Evolutionary conservation across 2,113 vertebrate species (phyloP).

Genomic region (Malurus elegans): DNA sequence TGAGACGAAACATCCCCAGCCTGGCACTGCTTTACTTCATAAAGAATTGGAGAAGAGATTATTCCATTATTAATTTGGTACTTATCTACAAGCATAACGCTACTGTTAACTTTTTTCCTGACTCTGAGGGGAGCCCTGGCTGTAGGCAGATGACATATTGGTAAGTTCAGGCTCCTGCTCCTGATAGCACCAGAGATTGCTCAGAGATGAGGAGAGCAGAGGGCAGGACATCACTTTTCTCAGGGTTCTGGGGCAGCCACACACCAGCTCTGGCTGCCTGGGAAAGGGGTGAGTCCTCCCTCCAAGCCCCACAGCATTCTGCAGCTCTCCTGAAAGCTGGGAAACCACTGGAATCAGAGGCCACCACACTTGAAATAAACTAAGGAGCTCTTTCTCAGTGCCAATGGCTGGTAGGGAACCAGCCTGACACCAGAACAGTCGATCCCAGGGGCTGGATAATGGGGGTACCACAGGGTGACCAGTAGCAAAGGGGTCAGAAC

Average conservation of each 20-base stretch:
- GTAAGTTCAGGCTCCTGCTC: background rate
- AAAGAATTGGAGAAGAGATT: background rate
- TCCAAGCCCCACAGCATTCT: fast-evolving
- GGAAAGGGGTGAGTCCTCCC: background rate
- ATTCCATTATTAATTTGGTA: background rate
- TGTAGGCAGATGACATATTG: background rate
- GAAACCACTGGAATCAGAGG: background rate
- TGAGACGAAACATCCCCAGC: background rate
- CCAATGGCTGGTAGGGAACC: fast-evolving
- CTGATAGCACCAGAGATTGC: fast-evolving
- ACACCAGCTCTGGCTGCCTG: background rate
- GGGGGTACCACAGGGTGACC: background rate
- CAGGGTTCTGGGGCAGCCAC: background rate
- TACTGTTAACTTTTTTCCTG: background rate
- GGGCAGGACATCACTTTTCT: background rate
- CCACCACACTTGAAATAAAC: background rate
- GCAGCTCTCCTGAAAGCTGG: background rate
- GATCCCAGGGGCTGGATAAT: background rate
- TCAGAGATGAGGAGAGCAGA: background rate
- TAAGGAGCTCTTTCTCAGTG: background rate
- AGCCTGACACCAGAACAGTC: background rate
- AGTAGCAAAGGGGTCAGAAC: background rate
- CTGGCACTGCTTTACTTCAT: background rate
- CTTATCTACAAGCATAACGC: background rate
- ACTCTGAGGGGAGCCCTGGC: background rate